Percentiles rank a stretch among this genome's conserved stretches.
phyloP scores from a whole-genome alignment of 2,888 invertebrate species.

The Drosophila tanythrix region DNA sequence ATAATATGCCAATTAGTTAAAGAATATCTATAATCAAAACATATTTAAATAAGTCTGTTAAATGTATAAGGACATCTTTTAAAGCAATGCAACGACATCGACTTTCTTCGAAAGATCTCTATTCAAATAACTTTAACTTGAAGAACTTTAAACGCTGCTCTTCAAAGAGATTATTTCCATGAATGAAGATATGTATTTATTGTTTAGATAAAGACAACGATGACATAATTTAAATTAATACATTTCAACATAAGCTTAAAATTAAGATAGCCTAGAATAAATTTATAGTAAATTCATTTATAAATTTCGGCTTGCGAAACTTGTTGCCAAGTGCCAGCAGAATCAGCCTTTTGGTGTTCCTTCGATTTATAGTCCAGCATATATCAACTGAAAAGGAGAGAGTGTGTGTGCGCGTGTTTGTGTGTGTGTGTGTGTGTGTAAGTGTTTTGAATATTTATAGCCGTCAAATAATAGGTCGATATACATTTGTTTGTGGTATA shows the following conservation, averaged over 20 bases:
- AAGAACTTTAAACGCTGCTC: fast-evolving
- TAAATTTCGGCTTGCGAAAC: constrained; percentile 1
- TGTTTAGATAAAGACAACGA: not conserved
- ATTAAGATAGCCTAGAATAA: not conserved
- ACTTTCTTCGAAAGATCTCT: too few species aligned
- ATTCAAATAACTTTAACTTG: too few species aligned
- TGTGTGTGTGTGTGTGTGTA: constrained; percentile 2
- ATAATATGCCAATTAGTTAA: not conserved
- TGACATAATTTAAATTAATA: not conserved
- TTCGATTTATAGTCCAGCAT: not conserved
- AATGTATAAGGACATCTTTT: too few species aligned
- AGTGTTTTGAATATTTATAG: constrained; percentile 45
- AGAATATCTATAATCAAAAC: not conserved
- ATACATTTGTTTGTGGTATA: not conserved
- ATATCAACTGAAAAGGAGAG: constrained; percentile 18
- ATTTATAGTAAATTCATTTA: not conserved
- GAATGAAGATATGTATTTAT: not conserved
- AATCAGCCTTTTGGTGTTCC: not conserved
- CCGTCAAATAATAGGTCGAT: constrained; percentile 14
- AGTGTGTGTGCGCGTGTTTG: constrained; percentile 7
- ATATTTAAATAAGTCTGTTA: too few species aligned
- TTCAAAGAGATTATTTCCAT: too few species aligned
- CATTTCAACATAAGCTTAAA: not conserved
- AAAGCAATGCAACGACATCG: too few species aligned
- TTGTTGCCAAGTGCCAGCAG: constrained; percentile 22